phyloP scores from a whole-genome alignment of 2,797 vertebrate genomes.

The Amazonetta brasiliensis region DNA sequence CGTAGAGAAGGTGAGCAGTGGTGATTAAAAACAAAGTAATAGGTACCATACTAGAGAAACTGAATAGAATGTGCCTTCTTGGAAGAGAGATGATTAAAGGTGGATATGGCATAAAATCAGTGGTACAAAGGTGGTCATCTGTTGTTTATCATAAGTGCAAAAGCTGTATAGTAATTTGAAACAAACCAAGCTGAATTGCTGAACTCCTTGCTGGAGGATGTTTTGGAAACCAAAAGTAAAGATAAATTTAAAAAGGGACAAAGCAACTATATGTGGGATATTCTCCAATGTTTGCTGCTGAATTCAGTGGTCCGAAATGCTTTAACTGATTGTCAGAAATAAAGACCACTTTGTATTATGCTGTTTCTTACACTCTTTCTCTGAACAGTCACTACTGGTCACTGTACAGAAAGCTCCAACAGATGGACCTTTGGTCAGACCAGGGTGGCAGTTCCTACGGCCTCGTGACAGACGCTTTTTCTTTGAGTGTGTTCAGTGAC shows the following conservation, averaged over 20 bases:
- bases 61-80: neutral
- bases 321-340: neutral
- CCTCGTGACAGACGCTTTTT: neutral
- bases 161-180: neutral
- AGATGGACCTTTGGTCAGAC: neutral
- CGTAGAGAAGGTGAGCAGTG: neutral
- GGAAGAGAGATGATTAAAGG: neutral
- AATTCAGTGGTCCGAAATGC: neutral
- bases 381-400: neutral
- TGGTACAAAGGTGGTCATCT: neutral
- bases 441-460: neutral
- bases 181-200: neutral
- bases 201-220: neutral
- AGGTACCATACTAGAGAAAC: neutral
- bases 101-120: neutral
- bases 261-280: neutral
- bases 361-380: neutral
- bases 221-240: neutral
- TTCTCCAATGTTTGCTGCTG: neutral
- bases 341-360: neutral
- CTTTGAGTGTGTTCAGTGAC: constrained; percentile 16
- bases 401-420: neutral
- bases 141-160: neutral
- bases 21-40: neutral
- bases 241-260: neutral